Percentiles rank a stretch among this genome's conserved stretches.
phyloP scores from a whole-genome alignment of 2,113 vertebrate genomes.

The Dromaius novaehollandiae region DNA sequence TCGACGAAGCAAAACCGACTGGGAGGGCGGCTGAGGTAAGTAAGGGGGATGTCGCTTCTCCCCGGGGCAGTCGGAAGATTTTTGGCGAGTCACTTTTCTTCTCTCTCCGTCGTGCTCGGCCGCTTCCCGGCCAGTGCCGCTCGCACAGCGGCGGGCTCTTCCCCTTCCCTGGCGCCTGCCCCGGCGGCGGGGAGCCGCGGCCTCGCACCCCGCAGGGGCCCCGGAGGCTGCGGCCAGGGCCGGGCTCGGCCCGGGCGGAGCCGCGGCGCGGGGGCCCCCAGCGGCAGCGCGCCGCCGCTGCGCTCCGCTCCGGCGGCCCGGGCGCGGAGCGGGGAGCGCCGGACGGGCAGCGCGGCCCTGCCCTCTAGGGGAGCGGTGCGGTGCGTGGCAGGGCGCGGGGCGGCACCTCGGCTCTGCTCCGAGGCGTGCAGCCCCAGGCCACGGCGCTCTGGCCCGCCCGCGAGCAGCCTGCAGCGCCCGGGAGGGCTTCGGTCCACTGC shows the following conservation, averaged over 20 bases:
- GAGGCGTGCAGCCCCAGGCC: no score
- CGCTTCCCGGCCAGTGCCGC: neutral
- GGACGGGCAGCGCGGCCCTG: no score
- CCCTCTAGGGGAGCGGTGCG: no score
- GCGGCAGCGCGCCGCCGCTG: neutral
- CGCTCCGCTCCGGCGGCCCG: no score
- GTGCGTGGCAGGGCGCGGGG: no score
- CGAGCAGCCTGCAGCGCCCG: no score
- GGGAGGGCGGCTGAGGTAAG: neutral
- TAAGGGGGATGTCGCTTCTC: neutral
- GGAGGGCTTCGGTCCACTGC: neutral
- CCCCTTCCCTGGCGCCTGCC: neutral
- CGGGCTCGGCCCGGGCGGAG: no score
- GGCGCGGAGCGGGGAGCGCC: no score
- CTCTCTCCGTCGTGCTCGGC: rapidly evolving
- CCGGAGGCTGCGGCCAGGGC: no score
- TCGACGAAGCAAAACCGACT: neutral
- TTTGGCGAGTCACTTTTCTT: neutral
- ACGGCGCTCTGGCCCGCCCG: no score
- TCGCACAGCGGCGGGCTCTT: neutral
- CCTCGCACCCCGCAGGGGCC: no score
- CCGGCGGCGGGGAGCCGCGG: rapidly evolving
- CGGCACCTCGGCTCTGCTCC: no score
- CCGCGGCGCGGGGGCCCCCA: neutral
- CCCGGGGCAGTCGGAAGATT: rapidly evolving